Percentiles rank a stretch among this genome's conserved stretches.
Evolutionary conservation across 2,888 invertebrate genomes (phyloP).

Genomic region (Muschampia plurimacula): DNA sequence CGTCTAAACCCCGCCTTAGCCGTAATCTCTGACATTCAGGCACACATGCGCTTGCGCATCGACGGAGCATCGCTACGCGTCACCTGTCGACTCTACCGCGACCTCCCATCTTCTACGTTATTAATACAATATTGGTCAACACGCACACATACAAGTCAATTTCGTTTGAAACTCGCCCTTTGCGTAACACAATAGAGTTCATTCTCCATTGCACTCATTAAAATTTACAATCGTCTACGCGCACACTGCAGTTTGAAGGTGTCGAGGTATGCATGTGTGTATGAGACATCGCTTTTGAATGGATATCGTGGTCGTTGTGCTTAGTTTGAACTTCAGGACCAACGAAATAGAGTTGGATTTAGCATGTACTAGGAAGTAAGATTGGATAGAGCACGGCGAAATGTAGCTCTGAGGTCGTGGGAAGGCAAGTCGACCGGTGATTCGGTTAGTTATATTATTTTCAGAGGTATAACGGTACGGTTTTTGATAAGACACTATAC

Average conservation of each 20-base stretch:
- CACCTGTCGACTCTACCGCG: constrained; percentile 79
- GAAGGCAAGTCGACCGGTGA: constrained; percentile 70
- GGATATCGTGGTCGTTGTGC: constrained; percentile 57
- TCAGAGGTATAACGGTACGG: constrained; percentile 72
- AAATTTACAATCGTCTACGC: constrained; percentile 57
- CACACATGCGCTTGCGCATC: constrained; percentile 58
- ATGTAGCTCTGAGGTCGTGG: constrained; percentile 81
- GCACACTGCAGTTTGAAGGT: constrained; percentile 62
- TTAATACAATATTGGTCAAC: constrained; percentile 78
- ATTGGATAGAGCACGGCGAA: constrained; percentile 80
- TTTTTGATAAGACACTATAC: constrained; percentile 68
- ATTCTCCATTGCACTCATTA: constrained; percentile 41
- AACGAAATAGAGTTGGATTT: constrained; percentile 54
- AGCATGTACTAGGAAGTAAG: constrained; percentile 75
- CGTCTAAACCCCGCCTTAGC: constrained; percentile 50
- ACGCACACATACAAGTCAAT: constrained; percentile 57
- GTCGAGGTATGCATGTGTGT: constrained; percentile 70
- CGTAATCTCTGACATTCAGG: constrained; percentile 79
- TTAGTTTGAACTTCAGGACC: constrained; percentile 55
- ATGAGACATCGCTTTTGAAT: constrained; percentile 74
- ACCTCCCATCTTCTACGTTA: constrained; percentile 73
- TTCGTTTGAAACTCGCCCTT: constrained; percentile 54
- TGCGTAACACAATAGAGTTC: constrained; percentile 45
- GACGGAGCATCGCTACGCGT: constrained; percentile 64
- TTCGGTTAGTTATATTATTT: constrained; percentile 76